phyloP scores from a whole-genome alignment of 92 coral and sea anemone genomes.

The Bergia puertoricense region DNA sequence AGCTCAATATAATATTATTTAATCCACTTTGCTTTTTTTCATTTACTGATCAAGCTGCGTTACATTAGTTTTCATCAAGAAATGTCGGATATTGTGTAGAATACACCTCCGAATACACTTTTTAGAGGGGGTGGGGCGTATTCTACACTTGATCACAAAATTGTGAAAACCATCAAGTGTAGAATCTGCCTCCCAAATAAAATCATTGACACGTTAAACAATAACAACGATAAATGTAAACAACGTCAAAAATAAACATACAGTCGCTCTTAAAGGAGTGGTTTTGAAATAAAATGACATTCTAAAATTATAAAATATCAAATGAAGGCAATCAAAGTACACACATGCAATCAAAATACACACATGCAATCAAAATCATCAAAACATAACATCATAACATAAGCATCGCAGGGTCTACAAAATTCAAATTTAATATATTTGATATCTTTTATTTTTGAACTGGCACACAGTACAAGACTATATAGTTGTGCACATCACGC shows the following conservation, averaged over 20 bases:
- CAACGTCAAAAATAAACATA: too few species aligned
- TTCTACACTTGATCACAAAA: conserved; percentile 1
- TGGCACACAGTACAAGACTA: conserved; percentile 12
- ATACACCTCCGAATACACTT: conserved; percentile 9
- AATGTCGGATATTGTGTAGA: conserved; percentile 2
- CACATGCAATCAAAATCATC: too few species aligned
- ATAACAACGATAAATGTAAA: neutral
- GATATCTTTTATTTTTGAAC: conserved; percentile 1
- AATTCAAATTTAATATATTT: neutral
- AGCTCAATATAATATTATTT: too few species aligned
- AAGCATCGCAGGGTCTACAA: too few species aligned
- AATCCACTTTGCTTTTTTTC: too few species aligned
- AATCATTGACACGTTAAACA: neutral
- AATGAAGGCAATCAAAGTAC: too few species aligned
- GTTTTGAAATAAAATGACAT: too few species aligned
- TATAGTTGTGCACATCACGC: conserved; percentile 53
- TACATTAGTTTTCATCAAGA: neutral
- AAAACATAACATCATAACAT: too few species aligned
- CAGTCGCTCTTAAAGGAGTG: too few species aligned
- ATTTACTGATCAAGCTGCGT: too few species aligned
- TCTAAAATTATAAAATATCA: too few species aligned
- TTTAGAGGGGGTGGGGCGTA: conserved; percentile 1
- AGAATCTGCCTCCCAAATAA: neutral
- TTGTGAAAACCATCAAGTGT: neutral
- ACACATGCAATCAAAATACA: too few species aligned